A percentile compares a stretch with the other conserved stretches of the same genome.
These are phyloP conservation scores for Diuraphis noxia DNA, from an alignment of 1,140 invertebrate genomes.

Conservation along the genomic window DNA sequence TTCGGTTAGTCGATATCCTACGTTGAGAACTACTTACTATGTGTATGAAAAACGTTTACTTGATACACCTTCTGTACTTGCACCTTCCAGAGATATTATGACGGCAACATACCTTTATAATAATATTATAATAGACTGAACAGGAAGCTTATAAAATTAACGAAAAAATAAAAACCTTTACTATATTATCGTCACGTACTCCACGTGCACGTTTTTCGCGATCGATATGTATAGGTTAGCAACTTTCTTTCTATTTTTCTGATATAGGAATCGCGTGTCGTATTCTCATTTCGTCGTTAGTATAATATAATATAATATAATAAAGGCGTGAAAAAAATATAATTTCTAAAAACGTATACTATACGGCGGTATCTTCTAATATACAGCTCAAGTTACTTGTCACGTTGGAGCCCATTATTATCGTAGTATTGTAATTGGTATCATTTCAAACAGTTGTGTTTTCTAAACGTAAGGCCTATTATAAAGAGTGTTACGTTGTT, in stretches of 20 bases:
- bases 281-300: neutral
- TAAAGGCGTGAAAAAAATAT: neutral
- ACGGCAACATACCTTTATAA: neutral
- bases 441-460: neutral
- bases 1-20: neutral
- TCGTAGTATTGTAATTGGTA: neutral
- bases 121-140: neutral
- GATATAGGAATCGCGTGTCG: neutral
- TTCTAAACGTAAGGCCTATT: neutral
- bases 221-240: neutral
- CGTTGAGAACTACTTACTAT: neutral
- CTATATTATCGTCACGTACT: neutral
- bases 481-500: neutral
- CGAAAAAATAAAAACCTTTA: neutral
- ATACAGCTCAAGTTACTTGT: neutral
- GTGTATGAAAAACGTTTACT: neutral
- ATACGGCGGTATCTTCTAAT: neutral
- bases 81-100: neutral
- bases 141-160: constrained; percentile 23
- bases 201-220: neutral
- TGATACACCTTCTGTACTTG: neutral
- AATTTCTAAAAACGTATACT: constrained; percentile 2
- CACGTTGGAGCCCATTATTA: neutral
- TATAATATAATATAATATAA: neutral
- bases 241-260: constrained; percentile 19